Evolutionary conservation across 37 sponge, comb jelly and placozoan genomes (phyloP).

Genomic region (Oscarella lobularis): DNA sequence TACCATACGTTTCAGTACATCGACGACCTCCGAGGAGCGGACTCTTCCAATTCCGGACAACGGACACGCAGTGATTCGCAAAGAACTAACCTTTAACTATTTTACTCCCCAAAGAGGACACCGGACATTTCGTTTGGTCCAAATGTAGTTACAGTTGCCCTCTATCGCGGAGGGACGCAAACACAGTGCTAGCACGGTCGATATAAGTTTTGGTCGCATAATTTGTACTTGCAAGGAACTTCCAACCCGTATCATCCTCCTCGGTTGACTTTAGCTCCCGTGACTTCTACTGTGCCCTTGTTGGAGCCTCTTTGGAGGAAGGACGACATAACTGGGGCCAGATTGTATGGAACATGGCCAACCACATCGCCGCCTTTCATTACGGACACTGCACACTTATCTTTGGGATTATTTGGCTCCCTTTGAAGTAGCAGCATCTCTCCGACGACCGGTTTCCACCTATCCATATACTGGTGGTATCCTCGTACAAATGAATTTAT

Average conservation of each 20-base stretch:
- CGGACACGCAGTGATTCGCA: too few relatives aligned
- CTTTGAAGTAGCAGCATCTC: conserved; percentile 17
- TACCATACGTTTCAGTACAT: too few relatives aligned
- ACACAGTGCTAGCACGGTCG: too few relatives aligned
- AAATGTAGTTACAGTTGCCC: too few relatives aligned
- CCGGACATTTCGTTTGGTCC: too few relatives aligned
- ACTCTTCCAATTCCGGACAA: too few relatives aligned
- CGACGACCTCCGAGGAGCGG: too few relatives aligned
- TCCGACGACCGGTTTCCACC: conserved; percentile 19
- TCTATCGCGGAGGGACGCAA: too few relatives aligned
- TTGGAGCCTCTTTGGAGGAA: conserved; percentile 27
- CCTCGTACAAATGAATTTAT: conserved; percentile 9
- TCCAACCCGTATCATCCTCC: conserved; percentile 45
- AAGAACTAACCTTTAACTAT: too few relatives aligned
- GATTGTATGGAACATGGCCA: conserved; percentile 28
- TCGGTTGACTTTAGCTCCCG: conserved; percentile 26
- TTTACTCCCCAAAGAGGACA: too few relatives aligned
- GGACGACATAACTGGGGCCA: conserved; percentile 25
- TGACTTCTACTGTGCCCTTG: conserved; percentile 28
- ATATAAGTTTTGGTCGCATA: too few relatives aligned
- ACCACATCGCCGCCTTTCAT: conserved; percentile 10
- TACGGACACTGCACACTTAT: conserved; percentile 22
- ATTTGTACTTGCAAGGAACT: conserved; percentile 23
- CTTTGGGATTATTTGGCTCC: conserved; percentile 31
- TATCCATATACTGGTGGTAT: conserved; percentile 32